Evolutionary conservation across 2,797 vertebrate species (phyloP).

Genomic region (Erithacus rubecula): DNA sequence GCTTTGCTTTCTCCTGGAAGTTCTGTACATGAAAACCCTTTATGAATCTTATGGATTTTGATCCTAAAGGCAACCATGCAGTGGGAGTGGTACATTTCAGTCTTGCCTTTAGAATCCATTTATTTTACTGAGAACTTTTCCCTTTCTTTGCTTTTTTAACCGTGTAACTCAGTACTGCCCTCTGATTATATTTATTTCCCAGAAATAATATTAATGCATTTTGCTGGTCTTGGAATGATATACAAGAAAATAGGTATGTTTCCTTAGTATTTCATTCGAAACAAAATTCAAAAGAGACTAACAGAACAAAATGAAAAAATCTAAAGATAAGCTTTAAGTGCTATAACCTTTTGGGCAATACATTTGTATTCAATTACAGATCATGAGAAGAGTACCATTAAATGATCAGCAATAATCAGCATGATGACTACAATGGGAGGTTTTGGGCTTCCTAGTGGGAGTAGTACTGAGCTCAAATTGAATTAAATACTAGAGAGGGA

Average conservation of each 20-base stretch:
- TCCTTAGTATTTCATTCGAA: neutral
- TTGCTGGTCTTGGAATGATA: neutral
- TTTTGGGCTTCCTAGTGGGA: neutral
- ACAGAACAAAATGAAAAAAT: neutral
- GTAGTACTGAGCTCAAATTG: neutral
- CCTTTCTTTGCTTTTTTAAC: neutral
- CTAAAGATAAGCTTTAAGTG: neutral
- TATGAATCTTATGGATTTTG: neutral
- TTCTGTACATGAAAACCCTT: neutral
- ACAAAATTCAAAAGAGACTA: neutral
- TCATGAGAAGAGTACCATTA: neutral
- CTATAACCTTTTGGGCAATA: neutral
- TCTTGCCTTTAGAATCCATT: neutral
- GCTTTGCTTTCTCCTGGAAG: neutral
- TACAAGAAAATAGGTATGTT: neutral
- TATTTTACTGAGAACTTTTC: neutral
- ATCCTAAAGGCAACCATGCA: neutral
- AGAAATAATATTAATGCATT: neutral
- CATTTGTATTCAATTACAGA: neutral
- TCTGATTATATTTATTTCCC: neutral
- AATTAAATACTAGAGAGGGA: neutral
- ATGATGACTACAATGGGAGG: neutral
- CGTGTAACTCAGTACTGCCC: neutral
- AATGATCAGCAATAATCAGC: neutral
- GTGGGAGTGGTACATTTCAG: neutral